Percentiles rank a stretch among this genome's conserved stretches.
phyloP scores from a whole-genome alignment of 1,140 invertebrate species.

The Harpegnathos saltator region DNA sequence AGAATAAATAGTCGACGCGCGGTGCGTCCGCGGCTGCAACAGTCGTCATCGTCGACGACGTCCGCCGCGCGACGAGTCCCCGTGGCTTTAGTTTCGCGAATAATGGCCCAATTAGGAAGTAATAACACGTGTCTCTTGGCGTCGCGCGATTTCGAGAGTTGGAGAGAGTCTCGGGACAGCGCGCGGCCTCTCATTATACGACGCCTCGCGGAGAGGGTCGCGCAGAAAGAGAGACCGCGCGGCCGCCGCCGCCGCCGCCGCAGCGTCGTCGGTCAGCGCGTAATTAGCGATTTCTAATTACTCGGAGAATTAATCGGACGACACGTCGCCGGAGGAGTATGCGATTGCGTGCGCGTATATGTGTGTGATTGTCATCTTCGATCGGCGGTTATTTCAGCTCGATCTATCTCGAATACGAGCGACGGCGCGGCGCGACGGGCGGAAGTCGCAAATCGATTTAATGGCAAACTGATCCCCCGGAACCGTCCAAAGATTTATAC shows the following conservation, averaged over 20 bases:
- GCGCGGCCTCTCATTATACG: slow-evolving; percentile 75
- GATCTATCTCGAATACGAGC: slow-evolving; percentile 15
- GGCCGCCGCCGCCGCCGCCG: slow-evolving; percentile 6
- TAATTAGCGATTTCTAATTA: slow-evolving; percentile 72
- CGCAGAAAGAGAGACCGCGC: slow-evolving; percentile 35
- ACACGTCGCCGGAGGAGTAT: slow-evolving; percentile 12
- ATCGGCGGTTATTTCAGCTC: slow-evolving; percentile 15
- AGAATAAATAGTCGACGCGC: slow-evolving; percentile 11
- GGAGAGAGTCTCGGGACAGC: slow-evolving; percentile 64
- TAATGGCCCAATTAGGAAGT: slow-evolving; percentile 80
- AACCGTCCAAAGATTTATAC: slow-evolving; percentile 62
- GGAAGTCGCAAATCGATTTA: slow-evolving; percentile 49
- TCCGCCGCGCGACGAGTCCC: slow-evolving; percentile 32
- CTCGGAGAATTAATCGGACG: not conserved
- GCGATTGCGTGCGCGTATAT: too few relatives aligned
- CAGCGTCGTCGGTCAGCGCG: slow-evolving; percentile 43
- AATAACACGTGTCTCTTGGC: slow-evolving; percentile 73
- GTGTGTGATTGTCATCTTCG: not conserved
- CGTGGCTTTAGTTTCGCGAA: slow-evolving; percentile 75
- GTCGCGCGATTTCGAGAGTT: slow-evolving; percentile 60
- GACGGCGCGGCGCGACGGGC: not conserved
- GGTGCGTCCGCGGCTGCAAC: not conserved
- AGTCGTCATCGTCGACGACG: slow-evolving; percentile 1
- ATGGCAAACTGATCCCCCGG: slow-evolving; percentile 47
- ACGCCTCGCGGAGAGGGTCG: slow-evolving; percentile 62